phyloP scores from a whole-genome alignment of 2,797 vertebrate species.

The Cuniculus paca region DNA sequence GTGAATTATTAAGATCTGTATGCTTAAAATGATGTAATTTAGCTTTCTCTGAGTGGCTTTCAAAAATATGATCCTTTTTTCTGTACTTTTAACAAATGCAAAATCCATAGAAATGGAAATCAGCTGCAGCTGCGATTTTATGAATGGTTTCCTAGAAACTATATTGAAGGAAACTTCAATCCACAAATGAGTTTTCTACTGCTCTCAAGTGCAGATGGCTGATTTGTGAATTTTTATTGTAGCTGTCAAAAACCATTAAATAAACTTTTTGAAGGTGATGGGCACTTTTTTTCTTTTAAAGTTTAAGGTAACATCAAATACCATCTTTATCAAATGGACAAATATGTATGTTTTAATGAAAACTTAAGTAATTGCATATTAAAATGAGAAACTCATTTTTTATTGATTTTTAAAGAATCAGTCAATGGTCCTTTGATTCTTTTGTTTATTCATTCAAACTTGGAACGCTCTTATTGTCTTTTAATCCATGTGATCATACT shows the following conservation, averaged over 20 bases:
- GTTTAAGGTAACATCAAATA: conserved; percentile 57
- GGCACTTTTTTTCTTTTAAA: neutral
- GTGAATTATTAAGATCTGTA: conserved; percentile 76
- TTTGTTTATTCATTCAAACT: neutral
- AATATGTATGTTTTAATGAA: neutral
- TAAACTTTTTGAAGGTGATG: conserved; percentile 45
- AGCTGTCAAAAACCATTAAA: conserved; percentile 55
- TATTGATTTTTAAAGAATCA: neutral
- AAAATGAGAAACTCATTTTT: neutral
- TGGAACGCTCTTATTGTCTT: neutral
- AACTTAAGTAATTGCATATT: neutral
- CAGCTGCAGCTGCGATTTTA: conserved; percentile 84
- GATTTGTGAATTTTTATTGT: conserved; percentile 11
- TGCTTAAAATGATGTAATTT: conserved; percentile 71
- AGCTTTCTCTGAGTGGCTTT: conserved; percentile 71
- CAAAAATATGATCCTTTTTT: conserved; percentile 79
- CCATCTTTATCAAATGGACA: neutral
- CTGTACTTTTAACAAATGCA: conserved; percentile 77
- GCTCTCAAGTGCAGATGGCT: conserved; percentile 54
- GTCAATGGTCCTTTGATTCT: neutral
- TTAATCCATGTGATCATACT: neutral
- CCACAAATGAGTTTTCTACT: conserved; percentile 67
- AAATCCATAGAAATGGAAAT: conserved; percentile 82
- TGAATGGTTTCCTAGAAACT: conserved; percentile 85
- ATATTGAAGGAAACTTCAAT: conserved; percentile 70